phyloP scores from a whole-genome alignment of 2,888 invertebrate species.

The Caenorhabditis sp. region DNA sequence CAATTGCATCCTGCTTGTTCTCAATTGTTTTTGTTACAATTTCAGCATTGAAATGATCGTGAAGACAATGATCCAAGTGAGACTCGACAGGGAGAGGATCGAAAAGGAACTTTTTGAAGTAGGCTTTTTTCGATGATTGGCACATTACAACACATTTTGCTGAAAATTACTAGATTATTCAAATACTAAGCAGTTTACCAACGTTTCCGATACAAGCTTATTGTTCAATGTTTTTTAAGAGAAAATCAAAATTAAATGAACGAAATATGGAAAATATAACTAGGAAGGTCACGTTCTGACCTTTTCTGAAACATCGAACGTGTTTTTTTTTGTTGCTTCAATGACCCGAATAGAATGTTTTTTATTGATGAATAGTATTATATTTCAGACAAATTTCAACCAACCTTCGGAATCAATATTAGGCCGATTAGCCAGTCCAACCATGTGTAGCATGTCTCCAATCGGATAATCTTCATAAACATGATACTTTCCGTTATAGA shows the following conservation, averaged over 20 bases:
- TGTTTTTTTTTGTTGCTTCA: too few relatives aligned
- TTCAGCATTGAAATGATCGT: slow-evolving; percentile 99
- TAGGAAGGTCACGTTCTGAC: neutral
- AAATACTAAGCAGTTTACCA: too few relatives aligned
- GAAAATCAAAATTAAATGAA: too few relatives aligned
- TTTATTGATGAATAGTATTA: too few relatives aligned
- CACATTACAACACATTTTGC: slow-evolving; percentile 91
- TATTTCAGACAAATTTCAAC: too few relatives aligned
- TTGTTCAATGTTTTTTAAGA: too few relatives aligned
- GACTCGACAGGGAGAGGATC: slow-evolving; percentile 97
- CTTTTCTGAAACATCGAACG: neutral
- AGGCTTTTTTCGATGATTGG: slow-evolving; percentile 95
- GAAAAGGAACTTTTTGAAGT: slow-evolving; percentile 95
- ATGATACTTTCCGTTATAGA: slow-evolving; percentile 82
- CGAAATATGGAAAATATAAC: neutral
- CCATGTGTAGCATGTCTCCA: slow-evolving; percentile 95
- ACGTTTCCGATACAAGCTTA: too few relatives aligned
- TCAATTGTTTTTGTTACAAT: slow-evolving; percentile 99
- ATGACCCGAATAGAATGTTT: too few relatives aligned
- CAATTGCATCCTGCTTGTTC: slow-evolving; percentile 99
- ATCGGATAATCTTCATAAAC: slow-evolving; percentile 95
- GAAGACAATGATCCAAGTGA: slow-evolving; percentile 93
- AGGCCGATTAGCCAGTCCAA: slow-evolving; percentile 93
- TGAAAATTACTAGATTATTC: slow-evolving; percentile 42
- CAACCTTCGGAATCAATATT: slow-evolving; percentile 88